Base-by-base conservation (phyloP, 2,797 vertebrate species). In the Megalops cyprinoides region DNA sequence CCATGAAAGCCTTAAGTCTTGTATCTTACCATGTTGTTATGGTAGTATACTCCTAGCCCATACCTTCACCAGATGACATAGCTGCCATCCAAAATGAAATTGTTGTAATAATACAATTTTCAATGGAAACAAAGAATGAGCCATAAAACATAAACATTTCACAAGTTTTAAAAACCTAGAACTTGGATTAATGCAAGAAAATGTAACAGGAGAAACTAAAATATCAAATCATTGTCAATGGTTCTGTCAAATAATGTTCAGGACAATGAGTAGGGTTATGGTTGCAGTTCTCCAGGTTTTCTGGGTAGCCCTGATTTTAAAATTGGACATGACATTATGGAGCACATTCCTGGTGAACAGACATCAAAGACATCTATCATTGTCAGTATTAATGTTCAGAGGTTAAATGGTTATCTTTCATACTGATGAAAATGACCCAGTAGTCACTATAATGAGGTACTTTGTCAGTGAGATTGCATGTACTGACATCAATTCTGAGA, bases 271-370 rank as follows among this genome's bases (percentile, higher is more conserved):
- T 74, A 15, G 49, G 51, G 9, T n/a, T 60, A 6, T 60, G 15
- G 20, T 25, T 44, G 37, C 34, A 60, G 15, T 77, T 44, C 25
- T 42, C 53, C 79, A 60, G 23, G 31, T 55, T 28, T 6, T 79
- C 55, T 49, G n/a, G 37, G 18, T 80, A 80, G 74, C 46, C 20
- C 71, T 75, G 55, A 76, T 28, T 60, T 77, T 62, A 44, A n/a
- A 20, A n/a, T 28, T 62, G 49, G 14, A 53, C 49, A 71, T 5
- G 4, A 20, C 48, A 55, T 23, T 28, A 42, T 28, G 2, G 1
- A 60, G n/a, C 23, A 34, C 1, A 1, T 46, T 77, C 8, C 8
- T 56, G 4, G 60, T 62, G 56, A 25, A 48, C 58, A 53, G 48
- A 49, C 55, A 75, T 55, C 46, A 49, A 37, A 48, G 14, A 62